Conservation (phyloP, 1,140 invertebrate species). For the Temnothorax nylanderi region DNA sequence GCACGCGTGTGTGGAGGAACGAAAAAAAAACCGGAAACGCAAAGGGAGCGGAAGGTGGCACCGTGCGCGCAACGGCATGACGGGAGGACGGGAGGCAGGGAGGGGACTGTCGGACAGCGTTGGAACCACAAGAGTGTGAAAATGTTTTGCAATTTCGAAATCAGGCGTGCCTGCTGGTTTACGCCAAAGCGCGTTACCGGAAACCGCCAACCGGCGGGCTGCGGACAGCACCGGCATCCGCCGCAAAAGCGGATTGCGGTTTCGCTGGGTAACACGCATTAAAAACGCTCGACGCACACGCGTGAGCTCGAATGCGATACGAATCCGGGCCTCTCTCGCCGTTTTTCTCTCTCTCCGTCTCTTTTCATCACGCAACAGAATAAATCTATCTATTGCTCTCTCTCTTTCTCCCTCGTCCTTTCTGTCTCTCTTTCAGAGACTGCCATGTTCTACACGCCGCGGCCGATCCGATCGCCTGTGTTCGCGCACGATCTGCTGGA, state of each 20-base stretch:
- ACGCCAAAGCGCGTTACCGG: constrained; percentile 81
- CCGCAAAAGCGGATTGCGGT: constrained; percentile 82
- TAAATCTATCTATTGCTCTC: not conserved
- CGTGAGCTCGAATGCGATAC: constrained; percentile 30
- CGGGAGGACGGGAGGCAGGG: not conserved
- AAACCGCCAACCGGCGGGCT: constrained; percentile 75
- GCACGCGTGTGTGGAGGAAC: constrained; percentile 24
- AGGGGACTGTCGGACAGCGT: constrained; percentile 59
- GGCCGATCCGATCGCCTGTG: not conserved
- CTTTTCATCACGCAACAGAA: not conserved
- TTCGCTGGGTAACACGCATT: constrained; percentile 70
- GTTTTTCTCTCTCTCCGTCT: not conserved
- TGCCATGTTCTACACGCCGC: constrained; percentile 3
- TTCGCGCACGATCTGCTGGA: constrained; percentile 61
- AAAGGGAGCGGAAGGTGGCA: constrained; percentile 36
- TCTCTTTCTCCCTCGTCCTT: not conserved
- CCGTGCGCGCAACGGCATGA: constrained; percentile 5
- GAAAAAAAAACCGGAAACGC: constrained; percentile 32
- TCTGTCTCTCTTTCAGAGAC: not conserved
- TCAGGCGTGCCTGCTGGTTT: constrained; percentile 78
- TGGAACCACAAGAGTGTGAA: constrained; percentile 83
- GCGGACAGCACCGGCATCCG: constrained; percentile 75
- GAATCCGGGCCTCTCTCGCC: constrained; percentile 19
- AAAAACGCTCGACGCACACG: constrained; percentile 72
- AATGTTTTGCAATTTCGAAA: constrained; percentile 85